Base-by-base conservation (phyloP, 2,797 vertebrate genomes). In the Chromobotia macracanthus region DNA sequence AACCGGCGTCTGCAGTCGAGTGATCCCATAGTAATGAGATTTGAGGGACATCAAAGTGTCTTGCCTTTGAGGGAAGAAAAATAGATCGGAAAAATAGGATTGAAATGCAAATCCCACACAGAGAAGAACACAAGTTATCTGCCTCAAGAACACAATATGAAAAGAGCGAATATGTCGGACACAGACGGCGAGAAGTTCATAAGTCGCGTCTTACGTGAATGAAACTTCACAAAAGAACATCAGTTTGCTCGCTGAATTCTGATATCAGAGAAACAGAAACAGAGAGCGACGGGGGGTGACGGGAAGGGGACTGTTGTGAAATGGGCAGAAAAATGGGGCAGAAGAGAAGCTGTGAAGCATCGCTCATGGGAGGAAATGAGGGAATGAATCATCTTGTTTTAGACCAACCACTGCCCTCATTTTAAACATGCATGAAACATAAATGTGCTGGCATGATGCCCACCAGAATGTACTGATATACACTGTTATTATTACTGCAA, bases 21-120 rank as follows among this genome's bases (percentile, higher is more conserved):
- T 77, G 85, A 88, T 86, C 86, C 82, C 35, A 63, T 75, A 56
- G 77, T 93, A 93, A 93, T 93, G 90, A 92, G 92, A 94, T 93
- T 91, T 91, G 87, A 90, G 88, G 87, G 87, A 92, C 90, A 90
- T 93, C 90, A 92, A 92, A 92, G 92, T 87, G 86, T 80, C 79
- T 73, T 83, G 89, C 81, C 86, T 91, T 90, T 89, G 87, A 90
- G 86, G 23, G 85, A 74, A 81, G 79, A 66, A 86, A 89, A 89
- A 89, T 84, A 86, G 88, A 91, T 88, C 23, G 38, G 83, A 87
- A 89, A 83, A 91, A 90, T 87, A 85, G 87, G 86, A 86, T 87
- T 55, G 82, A 90, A 90, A 92, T 92, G 89, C 90, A 92, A 91
- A 92, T 90, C 74, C 80, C 83, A 86, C 71, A 67, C 86, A 80